Base-by-base conservation (phyloP, 1,140 invertebrate species). In the Semibalanus balanoides region DNA sequence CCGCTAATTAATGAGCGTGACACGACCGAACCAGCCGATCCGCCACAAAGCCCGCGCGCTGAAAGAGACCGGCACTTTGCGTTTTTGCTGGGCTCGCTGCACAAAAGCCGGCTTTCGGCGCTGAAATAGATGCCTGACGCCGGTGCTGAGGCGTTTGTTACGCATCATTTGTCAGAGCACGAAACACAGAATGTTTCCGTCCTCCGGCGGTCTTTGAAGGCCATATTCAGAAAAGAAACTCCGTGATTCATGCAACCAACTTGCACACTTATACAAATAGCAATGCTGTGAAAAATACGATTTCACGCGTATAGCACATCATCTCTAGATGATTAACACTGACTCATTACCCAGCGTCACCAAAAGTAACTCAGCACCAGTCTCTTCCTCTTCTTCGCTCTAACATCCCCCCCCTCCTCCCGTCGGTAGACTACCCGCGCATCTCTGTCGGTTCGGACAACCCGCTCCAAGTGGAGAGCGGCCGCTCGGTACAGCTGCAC, bases 381-480 rank as follows among this genome's bases (percentile, higher is more conserved):
- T n/a, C n/a, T n/a, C n/a, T n/a, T n/a, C n/a, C n/a, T n/a, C n/a
- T n/a, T n/a, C n/a, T n/a, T n/a, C n/a, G n/a, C n/a, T n/a, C n/a
- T 40, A 40, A 40, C 35, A 7, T 40, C 17, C 35, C 17, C 5
- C 17, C 35, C 35, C 35, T 40, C 17, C n/a, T n/a, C n/a, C n/a
- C n/a, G n/a, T 40, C 51, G 51, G 29, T 86, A 94, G 92, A 96
- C 87, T 94, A 92, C 84, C 94, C 95, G 14, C 87, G 94, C 73
- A 91, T 96, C 0, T 88, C 90, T 81, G 91, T 96, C 29, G 93
- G 93, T 5, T 93, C 94, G 9, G 91, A 94, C 82, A 95, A 96
- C 84, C 93, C 94, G 22, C 80, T 96, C 74, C 89, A 89, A 81
- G 91, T 96, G 11, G 92, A 95, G 85, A 87, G 90, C 73, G 94